Conservation (phyloP, 2,113 vertebrate genomes). For the Antechinus stuartii region DNA sequence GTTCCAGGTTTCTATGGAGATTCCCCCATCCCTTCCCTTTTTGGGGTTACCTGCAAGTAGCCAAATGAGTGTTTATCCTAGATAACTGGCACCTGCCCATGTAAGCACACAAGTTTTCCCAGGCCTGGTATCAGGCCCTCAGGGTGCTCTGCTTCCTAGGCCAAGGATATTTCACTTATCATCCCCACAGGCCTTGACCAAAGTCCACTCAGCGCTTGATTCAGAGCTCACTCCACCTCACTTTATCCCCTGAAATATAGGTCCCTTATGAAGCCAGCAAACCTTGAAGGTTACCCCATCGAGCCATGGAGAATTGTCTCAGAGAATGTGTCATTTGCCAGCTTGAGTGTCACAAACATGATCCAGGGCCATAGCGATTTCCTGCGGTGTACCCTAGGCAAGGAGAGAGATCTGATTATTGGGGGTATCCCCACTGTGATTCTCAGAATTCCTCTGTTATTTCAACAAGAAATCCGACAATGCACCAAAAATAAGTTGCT, state of each 20-base stretch:
- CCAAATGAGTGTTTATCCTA: neutral
- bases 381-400: too few relatives aligned
- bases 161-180: neutral
- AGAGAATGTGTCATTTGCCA: neutral
- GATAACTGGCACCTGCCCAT: neutral
- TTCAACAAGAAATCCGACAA: neutral
- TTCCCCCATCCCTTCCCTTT: constrained; percentile 28
- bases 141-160: neutral
- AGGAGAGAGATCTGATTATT: neutral
- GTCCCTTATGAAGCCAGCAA: neutral
- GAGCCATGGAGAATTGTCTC: neutral
- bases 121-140: constrained; percentile 33
- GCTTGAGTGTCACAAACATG: neutral
- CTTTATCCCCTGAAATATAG: neutral
- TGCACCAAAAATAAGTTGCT: neutral
- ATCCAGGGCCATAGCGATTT: neutral
- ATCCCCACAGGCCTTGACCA: neutral
- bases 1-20: constrained; percentile 72
- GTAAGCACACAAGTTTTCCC: neutral
- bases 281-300: neutral
- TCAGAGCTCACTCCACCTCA: neutral
- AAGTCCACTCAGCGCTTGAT: constrained; percentile 58
- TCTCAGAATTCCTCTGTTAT: neutral
- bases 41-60: constrained; percentile 35
- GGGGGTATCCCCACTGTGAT: neutral